Evolutionary conservation across 1,140 invertebrate genomes (phyloP).

Genomic region (Gerris buenoi): DNA sequence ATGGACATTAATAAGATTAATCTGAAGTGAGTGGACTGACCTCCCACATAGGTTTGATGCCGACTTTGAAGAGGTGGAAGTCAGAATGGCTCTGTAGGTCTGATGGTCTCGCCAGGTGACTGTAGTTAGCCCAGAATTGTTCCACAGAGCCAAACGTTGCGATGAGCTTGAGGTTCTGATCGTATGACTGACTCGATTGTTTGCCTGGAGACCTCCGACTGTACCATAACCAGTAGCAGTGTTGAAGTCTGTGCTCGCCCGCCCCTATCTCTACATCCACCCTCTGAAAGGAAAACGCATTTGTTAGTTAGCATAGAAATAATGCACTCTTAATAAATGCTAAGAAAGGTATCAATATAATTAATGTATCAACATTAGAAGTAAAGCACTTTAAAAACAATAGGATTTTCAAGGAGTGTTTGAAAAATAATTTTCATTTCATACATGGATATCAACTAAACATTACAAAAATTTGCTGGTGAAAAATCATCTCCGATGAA

Average conservation of each 20-base stretch:
- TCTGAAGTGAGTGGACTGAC: constrained; percentile 35
- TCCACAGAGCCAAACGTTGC: constrained; percentile 80
- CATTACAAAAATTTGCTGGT: too few species aligned
- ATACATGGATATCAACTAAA: too few species aligned
- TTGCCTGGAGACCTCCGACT: constrained; percentile 41
- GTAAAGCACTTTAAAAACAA: too few species aligned
- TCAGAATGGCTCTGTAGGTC: constrained; percentile 82
- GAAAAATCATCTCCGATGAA: too few species aligned
- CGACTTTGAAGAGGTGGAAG: constrained; percentile 95
- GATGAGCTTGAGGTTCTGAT: constrained; percentile 57
- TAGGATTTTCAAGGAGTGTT: too few species aligned
- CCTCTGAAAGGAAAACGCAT: too few species aligned
- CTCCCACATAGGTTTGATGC: constrained; percentile 98
- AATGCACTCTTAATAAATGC: too few species aligned
- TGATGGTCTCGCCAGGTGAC: constrained; percentile 73
- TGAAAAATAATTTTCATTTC: too few species aligned
- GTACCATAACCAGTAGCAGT: constrained; percentile 80
- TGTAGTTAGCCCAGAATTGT: constrained; percentile 93
- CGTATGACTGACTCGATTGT: constrained; percentile 33
- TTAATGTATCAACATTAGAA: too few species aligned
- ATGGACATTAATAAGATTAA: too few species aligned
- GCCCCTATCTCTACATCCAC: constrained; percentile 47
- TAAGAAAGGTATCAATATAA: too few species aligned
- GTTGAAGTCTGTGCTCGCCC: constrained; percentile 74
- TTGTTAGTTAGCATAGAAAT: too few species aligned